A percentile compares a stretch with the other conserved stretches of the same genome.
These are phyloP conservation scores for Ericerus pela DNA, from an alignment of 1,140 invertebrate species.

Conservation along the genomic window DNA sequence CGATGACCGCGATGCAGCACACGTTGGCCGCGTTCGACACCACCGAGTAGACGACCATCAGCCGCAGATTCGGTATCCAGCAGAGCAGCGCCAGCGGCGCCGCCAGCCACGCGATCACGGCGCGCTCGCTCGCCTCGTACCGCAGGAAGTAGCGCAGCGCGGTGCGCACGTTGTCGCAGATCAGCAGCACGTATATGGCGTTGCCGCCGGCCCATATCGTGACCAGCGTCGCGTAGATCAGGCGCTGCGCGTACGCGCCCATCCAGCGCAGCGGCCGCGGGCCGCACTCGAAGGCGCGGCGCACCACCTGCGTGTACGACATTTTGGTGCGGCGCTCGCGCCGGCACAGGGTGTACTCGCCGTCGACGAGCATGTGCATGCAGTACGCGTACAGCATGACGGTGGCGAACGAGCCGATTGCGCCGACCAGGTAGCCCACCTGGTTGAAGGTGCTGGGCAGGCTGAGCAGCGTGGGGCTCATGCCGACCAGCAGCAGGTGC, in stretches of 20 bases:
- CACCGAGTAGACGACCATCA: slow-evolving; percentile 57
- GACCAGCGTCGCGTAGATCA: neutral
- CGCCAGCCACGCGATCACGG: slow-evolving; percentile 40
- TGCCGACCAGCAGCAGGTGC: neutral
- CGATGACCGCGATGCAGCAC: slow-evolving; percentile 69
- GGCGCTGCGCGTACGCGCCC: neutral
- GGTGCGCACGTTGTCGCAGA: neutral
- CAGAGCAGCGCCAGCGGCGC: slow-evolving; percentile 46
- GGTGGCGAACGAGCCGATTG: neutral
- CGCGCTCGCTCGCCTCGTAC: slow-evolving; percentile 23
- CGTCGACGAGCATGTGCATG: neutral
- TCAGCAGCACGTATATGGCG: slow-evolving; percentile 1
- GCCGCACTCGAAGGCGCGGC: neutral
- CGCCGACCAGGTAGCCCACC: neutral
- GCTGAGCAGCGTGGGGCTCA: neutral
- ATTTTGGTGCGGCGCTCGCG: neutral
- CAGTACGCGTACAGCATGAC: neutral
- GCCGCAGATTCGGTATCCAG: slow-evolving; percentile 50
- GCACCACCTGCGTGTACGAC: slow-evolving; percentile 2
- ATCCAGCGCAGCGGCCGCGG: neutral
- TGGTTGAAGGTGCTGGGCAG: neutral
- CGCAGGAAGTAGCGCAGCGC: neutral
- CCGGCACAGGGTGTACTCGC: slow-evolving; percentile 12
- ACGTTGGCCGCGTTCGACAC: slow-evolving; percentile 64
- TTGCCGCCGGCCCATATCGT: neutral